Conservation (phyloP, 1,140 invertebrate species). For the Coenobita brevimanus region DNA sequence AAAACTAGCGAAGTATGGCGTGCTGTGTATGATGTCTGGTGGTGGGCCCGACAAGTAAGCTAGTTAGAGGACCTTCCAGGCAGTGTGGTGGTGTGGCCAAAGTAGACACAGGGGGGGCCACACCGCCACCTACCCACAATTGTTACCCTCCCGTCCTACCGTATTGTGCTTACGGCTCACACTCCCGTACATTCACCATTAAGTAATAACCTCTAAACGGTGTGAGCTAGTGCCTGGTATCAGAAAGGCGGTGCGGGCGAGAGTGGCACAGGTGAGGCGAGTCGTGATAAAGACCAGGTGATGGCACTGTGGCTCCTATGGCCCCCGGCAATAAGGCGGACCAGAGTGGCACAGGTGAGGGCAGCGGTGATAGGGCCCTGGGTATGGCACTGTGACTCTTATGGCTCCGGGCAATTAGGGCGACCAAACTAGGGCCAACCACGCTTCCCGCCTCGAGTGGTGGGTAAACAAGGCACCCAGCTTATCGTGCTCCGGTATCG, state of each 20-base stretch:
- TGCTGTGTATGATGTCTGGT: too few species aligned
- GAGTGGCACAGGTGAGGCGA: background rate
- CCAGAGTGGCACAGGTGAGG: background rate
- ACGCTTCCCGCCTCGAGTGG: background rate
- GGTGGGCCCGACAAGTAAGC: too few species aligned
- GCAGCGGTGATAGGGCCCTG: too few species aligned
- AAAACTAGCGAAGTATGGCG: too few species aligned
- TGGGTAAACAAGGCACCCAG: conserved; percentile 38
- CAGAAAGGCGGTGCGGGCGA: background rate
- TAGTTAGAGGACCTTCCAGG: too few species aligned
- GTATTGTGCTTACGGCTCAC: background rate
- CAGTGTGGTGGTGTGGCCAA: too few species aligned
- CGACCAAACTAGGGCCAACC: background rate
- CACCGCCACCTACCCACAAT: background rate
- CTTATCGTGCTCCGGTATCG: conserved; percentile 52
- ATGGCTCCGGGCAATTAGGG: background rate
- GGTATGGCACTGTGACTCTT: background rate
- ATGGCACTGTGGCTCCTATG: too few species aligned
- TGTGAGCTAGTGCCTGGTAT: background rate
- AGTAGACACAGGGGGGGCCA: too few species aligned
- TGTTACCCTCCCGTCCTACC: background rate
- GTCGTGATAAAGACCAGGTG: too few species aligned
- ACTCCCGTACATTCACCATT: background rate
- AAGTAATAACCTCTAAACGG: conserved; percentile 40
- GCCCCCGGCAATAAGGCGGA: too few species aligned